A percentile compares a stretch with the other conserved stretches of the same genome.
These are phyloP conservation scores for Osmerus mordax DNA, from an alignment of 2,113 vertebrate species.

Conservation along the genomic window DNA sequence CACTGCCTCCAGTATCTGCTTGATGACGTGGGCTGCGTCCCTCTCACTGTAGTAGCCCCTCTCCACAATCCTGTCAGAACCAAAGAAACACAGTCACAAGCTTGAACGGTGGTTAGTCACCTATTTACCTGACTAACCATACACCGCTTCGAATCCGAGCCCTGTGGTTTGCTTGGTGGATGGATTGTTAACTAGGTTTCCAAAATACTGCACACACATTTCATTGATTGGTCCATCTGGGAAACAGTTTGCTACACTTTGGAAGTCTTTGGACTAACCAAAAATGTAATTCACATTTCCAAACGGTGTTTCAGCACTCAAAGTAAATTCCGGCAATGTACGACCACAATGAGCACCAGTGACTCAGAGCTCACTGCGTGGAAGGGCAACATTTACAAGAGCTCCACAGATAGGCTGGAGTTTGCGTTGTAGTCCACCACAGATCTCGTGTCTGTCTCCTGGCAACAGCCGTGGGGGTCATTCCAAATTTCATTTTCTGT, in stretches of 20 bases:
- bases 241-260: too few species aligned
- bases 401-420: conserved; percentile 14
- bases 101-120: too few species aligned
- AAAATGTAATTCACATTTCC: too few species aligned
- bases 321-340: too few species aligned
- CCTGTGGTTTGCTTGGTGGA: too few species aligned
- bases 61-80: conserved; percentile 80
- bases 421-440: background rate
- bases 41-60: conserved; percentile 86
- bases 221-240: background rate
- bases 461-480: conserved; percentile 4
- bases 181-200: background rate
- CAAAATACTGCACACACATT: background rate
- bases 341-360: background rate
- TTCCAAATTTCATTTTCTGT: conserved; percentile 14
- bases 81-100: background rate
- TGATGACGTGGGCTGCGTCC: conserved; percentile 83
- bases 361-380: background rate
- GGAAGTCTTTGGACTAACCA: too few species aligned
- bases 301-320: too few species aligned
- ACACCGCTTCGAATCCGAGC: too few species aligned
- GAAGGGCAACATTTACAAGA: background rate
- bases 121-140: too few species aligned
- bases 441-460: conserved; percentile 3
- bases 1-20: conserved; percentile 86